phyloP scores from a whole-genome alignment of 1,140 invertebrate genomes.

The Drosophila persimilis region DNA sequence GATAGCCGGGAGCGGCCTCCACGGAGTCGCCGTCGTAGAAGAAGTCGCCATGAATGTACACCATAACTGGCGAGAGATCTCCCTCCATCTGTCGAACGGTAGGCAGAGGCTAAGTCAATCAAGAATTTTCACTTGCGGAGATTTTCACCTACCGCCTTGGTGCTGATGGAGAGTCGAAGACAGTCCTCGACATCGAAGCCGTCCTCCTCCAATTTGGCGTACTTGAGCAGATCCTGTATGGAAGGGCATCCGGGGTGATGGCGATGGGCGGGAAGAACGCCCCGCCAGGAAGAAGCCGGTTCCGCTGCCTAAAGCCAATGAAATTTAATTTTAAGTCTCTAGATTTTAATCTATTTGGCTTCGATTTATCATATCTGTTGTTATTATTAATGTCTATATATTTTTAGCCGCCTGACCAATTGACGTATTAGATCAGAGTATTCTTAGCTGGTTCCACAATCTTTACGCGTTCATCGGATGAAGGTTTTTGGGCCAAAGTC shows the following conservation, averaged over 20 bases:
- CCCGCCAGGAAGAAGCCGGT: conserved; percentile 83
- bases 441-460: too few species aligned
- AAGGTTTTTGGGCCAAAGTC: too few species aligned
- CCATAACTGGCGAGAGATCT: conserved; percentile 70
- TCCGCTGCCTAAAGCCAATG: conserved; percentile 55
- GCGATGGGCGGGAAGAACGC: conserved; percentile 68
- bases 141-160: conserved; percentile 60
- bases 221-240: conserved; percentile 61
- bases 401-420: too few species aligned
- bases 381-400: too few species aligned
- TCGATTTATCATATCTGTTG: too few species aligned
- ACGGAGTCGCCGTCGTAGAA: conserved; percentile 74
- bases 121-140: not conserved
- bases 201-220: conserved; percentile 55
- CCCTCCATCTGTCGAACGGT: conserved; percentile 50
- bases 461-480: too few species aligned
- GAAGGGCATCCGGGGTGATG: conserved; percentile 72
- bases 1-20: conserved; percentile 74
- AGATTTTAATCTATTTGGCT: too few species aligned
- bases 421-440: too few species aligned
- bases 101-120: not conserved
- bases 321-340: not conserved
- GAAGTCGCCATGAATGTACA: conserved; percentile 81
- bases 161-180: conserved; percentile 65
- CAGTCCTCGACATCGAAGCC: conserved; percentile 73